Evolutionary conservation across 2,888 invertebrate species (phyloP), one percentile per base, ranked within the genome.

Genomic region (Dynastes hyllus): DNA sequence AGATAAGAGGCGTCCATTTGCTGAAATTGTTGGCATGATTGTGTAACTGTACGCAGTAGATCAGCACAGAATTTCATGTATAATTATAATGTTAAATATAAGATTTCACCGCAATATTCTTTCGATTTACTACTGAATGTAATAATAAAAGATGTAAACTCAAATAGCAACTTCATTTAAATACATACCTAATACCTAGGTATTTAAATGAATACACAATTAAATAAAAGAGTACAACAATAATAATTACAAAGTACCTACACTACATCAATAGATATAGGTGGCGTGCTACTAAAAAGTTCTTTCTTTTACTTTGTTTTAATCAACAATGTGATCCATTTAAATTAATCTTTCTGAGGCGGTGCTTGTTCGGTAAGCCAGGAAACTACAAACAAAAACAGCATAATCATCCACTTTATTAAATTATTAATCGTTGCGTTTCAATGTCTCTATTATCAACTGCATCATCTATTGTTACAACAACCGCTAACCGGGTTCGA

Each of bases 351-450:
- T 51, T 51, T 75, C 22, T 13, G 13, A 45, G 45, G 37, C 29
- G 29, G 16, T 75, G 45, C 50, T 27, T 16, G 65, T 63, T 78
- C 78, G 78, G 78, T 51, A 73, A 78, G 65, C 27, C 29, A 73
- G 73, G 66, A 73, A 71, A 78, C 63, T 78, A 73, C 73, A 71
- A 58, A 71, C 45, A 65, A 78, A 73, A 78, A 78, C 37, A 65
- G 71, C 78, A 71, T 55, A 78, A 73, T 78, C 78, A 78, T 78
- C 50, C 78, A 32, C 71, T 71, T 78, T 78, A 78, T 78, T 78
- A 78, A 78, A 78, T 78, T 78, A 78, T 78, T 78, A 78, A 78
- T 78, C 78, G 78, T 51, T 71, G 78, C 78, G 70, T 78, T 78
- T 78, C 78, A 78, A 78, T 78, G 73, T 78, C 78, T 78, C 73